Percentiles rank a stretch among this genome's conserved stretches.
Conservation (phyloP, 2,797 vertebrate species). For the Sebastes itinus region DNA sequence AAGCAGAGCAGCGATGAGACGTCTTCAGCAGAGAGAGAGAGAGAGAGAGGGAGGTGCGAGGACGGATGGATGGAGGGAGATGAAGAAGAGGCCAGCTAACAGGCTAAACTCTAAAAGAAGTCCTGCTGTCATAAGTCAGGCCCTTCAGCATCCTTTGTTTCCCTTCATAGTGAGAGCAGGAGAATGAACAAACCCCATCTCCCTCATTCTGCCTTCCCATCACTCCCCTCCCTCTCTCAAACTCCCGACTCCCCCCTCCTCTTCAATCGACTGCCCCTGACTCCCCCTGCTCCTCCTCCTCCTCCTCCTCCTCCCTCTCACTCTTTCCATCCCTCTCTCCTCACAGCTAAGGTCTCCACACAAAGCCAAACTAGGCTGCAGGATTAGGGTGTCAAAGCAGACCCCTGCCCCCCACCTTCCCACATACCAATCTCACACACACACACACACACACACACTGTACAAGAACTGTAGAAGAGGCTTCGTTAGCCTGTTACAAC, state of each 20-base stretch:
- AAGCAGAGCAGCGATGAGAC: slow-evolving; percentile 22
- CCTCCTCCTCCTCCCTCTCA: slow-evolving; percentile 14
- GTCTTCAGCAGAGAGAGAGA: slow-evolving; percentile 36
- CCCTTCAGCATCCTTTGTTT: slow-evolving; percentile 75
- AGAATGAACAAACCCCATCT: slow-evolving; percentile 67
- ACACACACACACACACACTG: slow-evolving; percentile 12
- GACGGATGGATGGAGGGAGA: slow-evolving; percentile 5
- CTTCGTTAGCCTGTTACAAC: slow-evolving; percentile 45
- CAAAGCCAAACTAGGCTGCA: slow-evolving; percentile 69
- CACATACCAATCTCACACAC: slow-evolving; percentile 50
- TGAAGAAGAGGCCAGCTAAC: slow-evolving; percentile 34
- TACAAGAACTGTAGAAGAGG: slow-evolving; percentile 31
- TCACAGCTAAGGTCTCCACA: slow-evolving; percentile 67
- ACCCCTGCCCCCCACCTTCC: slow-evolving; percentile 65
- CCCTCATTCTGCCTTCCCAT: slow-evolving; percentile 57
- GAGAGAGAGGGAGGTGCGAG: background rate
- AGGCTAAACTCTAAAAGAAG: slow-evolving; percentile 35
- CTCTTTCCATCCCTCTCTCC: slow-evolving; percentile 42
- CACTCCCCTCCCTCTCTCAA: slow-evolving; percentile 59
- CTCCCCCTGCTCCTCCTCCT: slow-evolving; percentile 29
- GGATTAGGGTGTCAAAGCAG: slow-evolving; percentile 79
- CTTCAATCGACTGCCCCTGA: slow-evolving; percentile 33
- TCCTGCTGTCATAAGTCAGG: slow-evolving; percentile 60
- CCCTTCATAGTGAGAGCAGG: slow-evolving; percentile 56
- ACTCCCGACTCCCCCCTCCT: slow-evolving; percentile 18